Conservation (phyloP, 2,113 vertebrate genomes). For the Ochotona curzoniae region DNA sequence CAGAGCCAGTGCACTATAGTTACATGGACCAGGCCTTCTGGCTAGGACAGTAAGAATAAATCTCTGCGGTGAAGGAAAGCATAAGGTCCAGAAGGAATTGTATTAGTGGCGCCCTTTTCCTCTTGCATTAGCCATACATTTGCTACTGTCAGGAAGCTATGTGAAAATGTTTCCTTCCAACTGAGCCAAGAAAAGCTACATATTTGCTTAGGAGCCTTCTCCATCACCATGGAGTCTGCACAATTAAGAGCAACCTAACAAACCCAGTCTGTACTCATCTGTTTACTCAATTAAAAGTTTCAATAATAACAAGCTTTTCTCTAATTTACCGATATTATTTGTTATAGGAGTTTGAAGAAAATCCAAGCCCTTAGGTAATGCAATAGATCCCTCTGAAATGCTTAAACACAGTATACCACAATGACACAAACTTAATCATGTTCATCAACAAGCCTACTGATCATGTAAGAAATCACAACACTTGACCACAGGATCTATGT, state of each 20-base stretch:
- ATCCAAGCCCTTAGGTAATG: not conserved
- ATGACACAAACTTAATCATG: slow-evolving; percentile 56
- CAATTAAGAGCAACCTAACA: not conserved
- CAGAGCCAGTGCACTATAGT: not conserved
- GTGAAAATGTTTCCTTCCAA: not conserved
- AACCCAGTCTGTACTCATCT: not conserved
- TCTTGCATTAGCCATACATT: not conserved
- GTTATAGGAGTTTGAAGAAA: not conserved
- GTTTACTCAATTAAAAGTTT: not conserved
- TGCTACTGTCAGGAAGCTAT: not conserved
- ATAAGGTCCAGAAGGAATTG: not conserved
- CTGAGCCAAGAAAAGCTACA: not conserved
- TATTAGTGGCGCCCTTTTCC: not conserved
- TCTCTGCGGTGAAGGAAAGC: not conserved
- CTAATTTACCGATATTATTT: slow-evolving; percentile 32
- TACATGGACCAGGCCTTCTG: not conserved
- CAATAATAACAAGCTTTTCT: not conserved
- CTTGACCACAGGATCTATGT: slow-evolving; percentile 76
- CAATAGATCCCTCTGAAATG: slow-evolving; percentile 48
- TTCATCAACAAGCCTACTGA: slow-evolving; percentile 59
- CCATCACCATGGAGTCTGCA: not conserved
- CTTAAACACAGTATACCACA: slow-evolving; percentile 37
- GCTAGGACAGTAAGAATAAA: not conserved
- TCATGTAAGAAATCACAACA: slow-evolving; percentile 74
- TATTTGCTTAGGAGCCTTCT: not conserved